phyloP scores from a whole-genome alignment of 2,888 invertebrate species.

The Taenaris catops region DNA sequence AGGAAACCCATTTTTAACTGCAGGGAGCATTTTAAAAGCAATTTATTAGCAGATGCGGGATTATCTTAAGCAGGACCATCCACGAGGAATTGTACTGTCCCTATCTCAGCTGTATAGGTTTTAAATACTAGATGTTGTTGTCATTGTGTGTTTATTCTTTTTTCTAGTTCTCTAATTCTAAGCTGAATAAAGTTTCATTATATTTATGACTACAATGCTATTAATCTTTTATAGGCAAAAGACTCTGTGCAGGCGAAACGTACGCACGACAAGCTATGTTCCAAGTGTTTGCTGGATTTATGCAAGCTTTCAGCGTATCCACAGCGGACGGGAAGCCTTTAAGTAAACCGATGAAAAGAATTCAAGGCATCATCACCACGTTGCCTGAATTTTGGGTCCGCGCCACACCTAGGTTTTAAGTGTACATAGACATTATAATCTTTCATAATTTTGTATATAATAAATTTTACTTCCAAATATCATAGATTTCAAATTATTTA shows the following conservation, averaged over 20 bases:
- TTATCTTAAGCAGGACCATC: slow-evolving; percentile 70
- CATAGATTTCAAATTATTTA: too few relatives aligned
- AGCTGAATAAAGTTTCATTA: too few relatives aligned
- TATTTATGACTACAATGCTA: too few relatives aligned
- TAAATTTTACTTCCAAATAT: too few relatives aligned
- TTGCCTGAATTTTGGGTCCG: slow-evolving; percentile 81
- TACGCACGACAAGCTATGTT: slow-evolving; percentile 84
- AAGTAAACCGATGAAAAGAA: slow-evolving; percentile 40
- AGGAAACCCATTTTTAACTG: slow-evolving; percentile 51
- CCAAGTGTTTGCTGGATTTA: slow-evolving; percentile 76
- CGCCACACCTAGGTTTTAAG: slow-evolving; percentile 49
- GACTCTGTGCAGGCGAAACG: slow-evolving; percentile 86
- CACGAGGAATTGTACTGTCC: too few relatives aligned
- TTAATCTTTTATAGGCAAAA: slow-evolving; percentile 66
- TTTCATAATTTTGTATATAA: too few relatives aligned
- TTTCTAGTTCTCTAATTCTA: too few relatives aligned
- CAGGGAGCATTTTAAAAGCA: slow-evolving; percentile 37
- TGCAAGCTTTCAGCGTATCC: slow-evolving; percentile 82
- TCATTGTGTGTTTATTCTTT: too few relatives aligned
- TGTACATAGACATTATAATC: too few relatives aligned
- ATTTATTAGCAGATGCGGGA: slow-evolving; percentile 62
- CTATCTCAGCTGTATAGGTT: too few relatives aligned
- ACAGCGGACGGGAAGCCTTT: slow-evolving; percentile 68
- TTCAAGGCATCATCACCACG: slow-evolving; percentile 78
- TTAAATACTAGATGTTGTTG: too few relatives aligned